Base-by-base conservation (phyloP, 1,140 invertebrate species). In the Drosophila asahinai region DNA sequence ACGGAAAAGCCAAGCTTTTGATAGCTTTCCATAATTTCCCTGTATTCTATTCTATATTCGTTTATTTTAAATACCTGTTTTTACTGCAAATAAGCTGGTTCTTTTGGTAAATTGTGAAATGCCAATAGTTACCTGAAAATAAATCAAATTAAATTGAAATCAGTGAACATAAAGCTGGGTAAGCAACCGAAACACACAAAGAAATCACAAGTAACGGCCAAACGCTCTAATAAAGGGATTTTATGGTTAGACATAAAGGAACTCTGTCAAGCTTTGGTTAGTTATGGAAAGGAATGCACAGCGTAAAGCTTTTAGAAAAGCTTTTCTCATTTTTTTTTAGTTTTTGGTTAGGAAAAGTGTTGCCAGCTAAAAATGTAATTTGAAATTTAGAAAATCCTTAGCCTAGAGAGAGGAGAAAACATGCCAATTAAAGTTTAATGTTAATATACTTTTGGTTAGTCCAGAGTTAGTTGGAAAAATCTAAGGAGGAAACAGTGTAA, bases 51-150 rank as follows among this genome's bases (percentile, higher is more conserved):
- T 5, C 22, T 25, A 25, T 25, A 25, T 25, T 3, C 22, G 22
- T 25, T 25, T 25, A 25, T 55, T 38, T 25, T 66, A 52, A 54
- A 47, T 54, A 51, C 30, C 58, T 55, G 57, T 51, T 59, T n/a
- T 36, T 43, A 40, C 38, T 59, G 40, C 58, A 36, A 49, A 51
- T 49, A 19, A 12, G 8, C 15, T 47, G 64, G 5, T 48, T 38
- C 5, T 38, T 66, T 70, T 70, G 48, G 57, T 70, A 70, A 59
- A 58, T 15, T 55, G 12, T 38, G 43, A 55, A 80, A 64, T 67
- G 62, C 61, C 68, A 61, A 89, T 87, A 89, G 48, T 90, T 90
- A 90, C 86, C 86, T 90, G 86, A 2, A 90, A 90, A 12, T 80
- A 90, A 57, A 87, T 14, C 12, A 33, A 80, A 65, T 45, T 40